phyloP scores from a whole-genome alignment of 2,113 vertebrate genomes.

The Chamaetylas fuelleborni region DNA sequence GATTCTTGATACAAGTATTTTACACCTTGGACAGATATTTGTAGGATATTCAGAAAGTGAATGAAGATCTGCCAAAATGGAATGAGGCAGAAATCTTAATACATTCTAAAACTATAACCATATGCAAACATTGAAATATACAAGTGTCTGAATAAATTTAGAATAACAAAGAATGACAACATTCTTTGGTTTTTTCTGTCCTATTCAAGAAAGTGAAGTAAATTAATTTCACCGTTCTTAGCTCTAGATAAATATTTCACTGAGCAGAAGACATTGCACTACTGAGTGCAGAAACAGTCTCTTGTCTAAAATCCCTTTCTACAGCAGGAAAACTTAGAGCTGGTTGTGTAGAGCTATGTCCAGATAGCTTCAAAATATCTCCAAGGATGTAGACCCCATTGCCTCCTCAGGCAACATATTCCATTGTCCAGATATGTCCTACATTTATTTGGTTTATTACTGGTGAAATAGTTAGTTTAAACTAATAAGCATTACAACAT shows the following conservation, averaged over 20 bases:
- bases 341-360: fast-evolving
- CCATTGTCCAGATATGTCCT: neutral
- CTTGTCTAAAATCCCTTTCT: neutral
- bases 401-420: neutral
- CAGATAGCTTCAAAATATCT: neutral
- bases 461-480: neutral
- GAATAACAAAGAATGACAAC: neutral
- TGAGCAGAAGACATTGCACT: neutral
- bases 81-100: neutral
- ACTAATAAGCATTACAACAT: fast-evolving
- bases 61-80: neutral
- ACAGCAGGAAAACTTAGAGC: neutral
- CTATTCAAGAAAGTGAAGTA: neutral
- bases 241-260: neutral
- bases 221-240: neutral
- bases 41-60: neutral
- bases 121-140: neutral
- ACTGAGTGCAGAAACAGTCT: neutral
- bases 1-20: neutral
- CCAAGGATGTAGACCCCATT: neutral
- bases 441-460: neutral
- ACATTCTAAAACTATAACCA: neutral
- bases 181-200: neutral
- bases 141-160: neutral
- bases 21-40: neutral